phyloP scores from a whole-genome alignment of 2,888 invertebrate genomes.

The Carabus problematicus region DNA sequence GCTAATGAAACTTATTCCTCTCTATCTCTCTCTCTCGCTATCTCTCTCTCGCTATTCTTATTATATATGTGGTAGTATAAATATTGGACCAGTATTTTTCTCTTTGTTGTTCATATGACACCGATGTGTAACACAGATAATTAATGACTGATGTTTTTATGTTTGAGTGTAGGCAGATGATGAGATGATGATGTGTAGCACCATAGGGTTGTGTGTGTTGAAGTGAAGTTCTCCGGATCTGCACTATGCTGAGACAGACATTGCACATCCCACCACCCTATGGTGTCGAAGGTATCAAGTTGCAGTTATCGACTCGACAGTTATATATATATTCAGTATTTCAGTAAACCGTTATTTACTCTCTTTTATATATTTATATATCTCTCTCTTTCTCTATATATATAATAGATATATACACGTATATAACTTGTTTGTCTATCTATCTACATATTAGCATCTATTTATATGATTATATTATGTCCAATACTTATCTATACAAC shows the following conservation, averaged over 20 bases:
- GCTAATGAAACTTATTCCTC: constrained; percentile 39
- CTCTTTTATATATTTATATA: no score
- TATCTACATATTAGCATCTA: no score
- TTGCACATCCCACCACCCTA: constrained; percentile 39
- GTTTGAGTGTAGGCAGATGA: constrained; percentile 37
- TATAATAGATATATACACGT: no score
- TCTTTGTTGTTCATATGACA: not conserved
- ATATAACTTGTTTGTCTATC: no score
- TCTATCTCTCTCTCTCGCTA: not conserved
- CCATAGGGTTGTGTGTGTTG: constrained; percentile 41
- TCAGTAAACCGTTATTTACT: no score
- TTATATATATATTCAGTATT: no score
- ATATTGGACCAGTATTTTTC: constrained; percentile 44
- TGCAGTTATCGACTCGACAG: constrained; percentile 19
- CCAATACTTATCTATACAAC: constrained; percentile 44
- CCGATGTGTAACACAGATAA: no score
- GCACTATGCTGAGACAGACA: constrained; percentile 27
- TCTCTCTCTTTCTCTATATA: no score
- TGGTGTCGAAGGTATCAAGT: constrained; percentile 38
- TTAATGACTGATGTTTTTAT: constrained; percentile 30
- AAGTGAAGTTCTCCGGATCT: constrained; percentile 30
- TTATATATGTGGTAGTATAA: constrained; percentile 36
- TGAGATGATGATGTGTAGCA: constrained; percentile 16
- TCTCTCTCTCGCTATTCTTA: not conserved
- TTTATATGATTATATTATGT: constrained; percentile 28